Percentiles rank a stretch among this genome's conserved stretches.
phyloP scores from a whole-genome alignment of 2,888 invertebrate species.

The Aplocera efformata region DNA sequence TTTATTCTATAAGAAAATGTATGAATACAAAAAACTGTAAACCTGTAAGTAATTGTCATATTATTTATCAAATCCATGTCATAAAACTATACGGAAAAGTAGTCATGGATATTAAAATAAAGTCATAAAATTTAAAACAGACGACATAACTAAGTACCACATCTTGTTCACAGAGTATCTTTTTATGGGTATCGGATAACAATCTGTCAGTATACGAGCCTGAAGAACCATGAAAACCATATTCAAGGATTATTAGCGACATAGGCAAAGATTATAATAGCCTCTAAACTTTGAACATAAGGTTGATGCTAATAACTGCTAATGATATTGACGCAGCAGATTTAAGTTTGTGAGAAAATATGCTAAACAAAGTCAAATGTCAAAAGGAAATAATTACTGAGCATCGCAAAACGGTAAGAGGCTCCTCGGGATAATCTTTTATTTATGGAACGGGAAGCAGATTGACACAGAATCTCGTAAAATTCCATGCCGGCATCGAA shows the following conservation, averaged over 20 bases:
- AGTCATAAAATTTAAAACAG: conserved; percentile 22
- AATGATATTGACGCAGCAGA: conserved; percentile 7
- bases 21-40: no score
- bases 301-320: conserved; percentile 14
- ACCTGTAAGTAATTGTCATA: no score
- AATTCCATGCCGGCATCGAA: conserved; percentile 30
- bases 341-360: conserved; percentile 28
- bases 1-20: no score
- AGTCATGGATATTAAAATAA: conserved; percentile 10
- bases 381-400: conserved; percentile 45
- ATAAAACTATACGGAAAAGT: no score
- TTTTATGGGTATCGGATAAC: conserved; percentile 43
- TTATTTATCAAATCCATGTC: no score
- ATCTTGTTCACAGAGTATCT: conserved; percentile 35
- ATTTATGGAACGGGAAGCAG: conserved; percentile 48
- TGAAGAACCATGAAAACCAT: conserved; percentile 23
- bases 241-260: conserved; percentile 9
- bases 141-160: conserved; percentile 35
- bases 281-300: conserved; percentile 22
- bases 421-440: conserved; percentile 36
- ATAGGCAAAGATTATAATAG: conserved; percentile 2
- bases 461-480: conserved; percentile 38
- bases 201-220: conserved; percentile 38
- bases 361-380: conserved; percentile 45
- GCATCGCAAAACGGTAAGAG: conserved; percentile 42